These are phyloP conservation scores for Sus cebifrons DNA, from an alignment of 2,797 vertebrate genomes.

Conservation along the genomic window DNA sequence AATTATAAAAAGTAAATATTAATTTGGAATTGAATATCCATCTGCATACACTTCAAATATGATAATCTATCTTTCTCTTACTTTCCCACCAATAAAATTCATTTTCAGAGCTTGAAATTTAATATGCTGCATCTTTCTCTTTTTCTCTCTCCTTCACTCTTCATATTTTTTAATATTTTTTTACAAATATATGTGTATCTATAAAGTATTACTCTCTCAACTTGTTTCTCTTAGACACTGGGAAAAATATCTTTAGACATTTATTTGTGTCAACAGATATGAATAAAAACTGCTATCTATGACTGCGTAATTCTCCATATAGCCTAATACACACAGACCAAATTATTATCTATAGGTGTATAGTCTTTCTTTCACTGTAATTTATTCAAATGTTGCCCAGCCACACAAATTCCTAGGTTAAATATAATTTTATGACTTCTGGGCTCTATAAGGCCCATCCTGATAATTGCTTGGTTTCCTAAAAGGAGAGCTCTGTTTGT, in stretches of 20 bases:
- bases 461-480: background rate
- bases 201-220: background rate
- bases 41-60: background rate
- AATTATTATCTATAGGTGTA: background rate
- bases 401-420: background rate
- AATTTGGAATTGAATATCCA: background rate
- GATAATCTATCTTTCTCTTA: background rate
- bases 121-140: background rate
- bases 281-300: background rate
- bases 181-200: background rate
- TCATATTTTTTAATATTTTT: background rate
- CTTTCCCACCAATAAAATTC: background rate
- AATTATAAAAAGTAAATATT: constrained; percentile 1
- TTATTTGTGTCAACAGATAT: background rate
- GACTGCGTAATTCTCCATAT: background rate
- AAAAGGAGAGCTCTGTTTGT: background rate
- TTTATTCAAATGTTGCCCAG: background rate
- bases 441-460: background rate
- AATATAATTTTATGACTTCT: background rate
- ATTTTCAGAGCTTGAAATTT: background rate
- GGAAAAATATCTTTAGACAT: background rate
- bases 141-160: background rate
- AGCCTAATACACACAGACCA: background rate
- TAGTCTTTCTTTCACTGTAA: background rate
- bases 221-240: background rate